Percentiles rank a stretch among this genome's conserved stretches.
phyloP scores from a whole-genome alignment of 2,888 invertebrate species.

The Rotaria magnacalcarata region DNA sequence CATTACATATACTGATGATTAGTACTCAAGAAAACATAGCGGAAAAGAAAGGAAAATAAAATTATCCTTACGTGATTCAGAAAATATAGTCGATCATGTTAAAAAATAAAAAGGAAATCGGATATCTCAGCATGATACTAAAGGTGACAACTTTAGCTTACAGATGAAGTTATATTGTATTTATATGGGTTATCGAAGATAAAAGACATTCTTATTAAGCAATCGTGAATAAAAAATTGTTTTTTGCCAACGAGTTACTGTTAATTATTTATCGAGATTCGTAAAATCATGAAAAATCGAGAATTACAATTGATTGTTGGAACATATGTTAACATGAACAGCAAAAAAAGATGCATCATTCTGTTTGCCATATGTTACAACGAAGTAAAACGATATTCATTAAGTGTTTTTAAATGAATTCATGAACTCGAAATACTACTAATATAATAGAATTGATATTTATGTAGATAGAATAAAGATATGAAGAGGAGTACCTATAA shows the following conservation, averaged over 20 bases:
- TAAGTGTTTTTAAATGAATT: neutral
- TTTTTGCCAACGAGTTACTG: neutral
- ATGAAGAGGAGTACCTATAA: no score
- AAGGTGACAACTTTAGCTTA: neutral
- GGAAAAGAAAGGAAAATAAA: neutral
- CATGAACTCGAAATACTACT: no score
- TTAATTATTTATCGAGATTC: neutral
- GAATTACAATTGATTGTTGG: no score
- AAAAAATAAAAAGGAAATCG: neutral
- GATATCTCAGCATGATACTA: neutral
- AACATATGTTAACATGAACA: no score
- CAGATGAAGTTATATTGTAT: neutral
- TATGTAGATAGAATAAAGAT: no score
- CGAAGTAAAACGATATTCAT: no score
- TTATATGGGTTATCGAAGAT: neutral
- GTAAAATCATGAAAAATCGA: no score
- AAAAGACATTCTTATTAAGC: neutral
- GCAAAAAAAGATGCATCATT: no score
- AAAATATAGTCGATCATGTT: neutral
- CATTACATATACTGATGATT: neutral
- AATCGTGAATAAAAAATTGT: neutral
- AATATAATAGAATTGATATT: no score
- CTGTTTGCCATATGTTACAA: no score
- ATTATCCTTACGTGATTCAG: neutral
- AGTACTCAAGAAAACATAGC: neutral